A percentile compares a stretch with the other conserved stretches of the same genome.
phyloP scores from a whole-genome alignment of 2,888 invertebrate species.

The Apoda limacodes region DNA sequence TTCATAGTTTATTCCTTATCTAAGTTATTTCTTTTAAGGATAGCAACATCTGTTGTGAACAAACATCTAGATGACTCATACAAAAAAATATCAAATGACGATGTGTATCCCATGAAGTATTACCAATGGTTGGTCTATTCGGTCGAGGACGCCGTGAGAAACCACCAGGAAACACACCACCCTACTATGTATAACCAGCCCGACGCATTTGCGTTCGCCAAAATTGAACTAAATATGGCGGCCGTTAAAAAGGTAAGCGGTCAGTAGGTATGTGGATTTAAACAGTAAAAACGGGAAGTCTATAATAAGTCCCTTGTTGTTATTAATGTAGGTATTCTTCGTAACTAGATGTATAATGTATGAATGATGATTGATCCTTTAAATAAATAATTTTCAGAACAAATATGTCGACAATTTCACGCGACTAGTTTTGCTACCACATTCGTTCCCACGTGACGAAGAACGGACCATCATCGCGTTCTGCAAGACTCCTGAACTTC shows the following conservation, averaged over 20 bases:
- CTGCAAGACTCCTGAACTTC: conserved; percentile 74
- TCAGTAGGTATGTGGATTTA: not conserved
- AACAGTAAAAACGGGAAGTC: too few species aligned
- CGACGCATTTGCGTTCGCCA: conserved; percentile 75
- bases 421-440: conserved; percentile 74
- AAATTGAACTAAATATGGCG: conserved; percentile 85
- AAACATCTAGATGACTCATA: conserved; percentile 70
- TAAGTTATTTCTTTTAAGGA: too few species aligned
- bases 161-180: conserved; percentile 85
- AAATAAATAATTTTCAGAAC: conserved; percentile 62
- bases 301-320: too few species aligned
- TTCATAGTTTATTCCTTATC: too few species aligned
- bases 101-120: conserved; percentile 73
- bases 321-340: too few species aligned
- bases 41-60: conserved; percentile 41
- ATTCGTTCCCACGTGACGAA: conserved; percentile 77
- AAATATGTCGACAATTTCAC: conserved; percentile 78
- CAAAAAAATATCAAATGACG: conserved; percentile 58
- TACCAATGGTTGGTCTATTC: conserved; percentile 71
- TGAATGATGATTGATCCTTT: conserved; percentile 5
- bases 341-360: too few species aligned
- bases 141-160: conserved; percentile 80
- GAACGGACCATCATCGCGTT: conserved; percentile 80
- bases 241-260: conserved; percentile 73
- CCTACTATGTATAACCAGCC: conserved; percentile 85